Base-by-base conservation (phyloP, 2,888 invertebrate species). In the Pseudococcus longispinus region DNA sequence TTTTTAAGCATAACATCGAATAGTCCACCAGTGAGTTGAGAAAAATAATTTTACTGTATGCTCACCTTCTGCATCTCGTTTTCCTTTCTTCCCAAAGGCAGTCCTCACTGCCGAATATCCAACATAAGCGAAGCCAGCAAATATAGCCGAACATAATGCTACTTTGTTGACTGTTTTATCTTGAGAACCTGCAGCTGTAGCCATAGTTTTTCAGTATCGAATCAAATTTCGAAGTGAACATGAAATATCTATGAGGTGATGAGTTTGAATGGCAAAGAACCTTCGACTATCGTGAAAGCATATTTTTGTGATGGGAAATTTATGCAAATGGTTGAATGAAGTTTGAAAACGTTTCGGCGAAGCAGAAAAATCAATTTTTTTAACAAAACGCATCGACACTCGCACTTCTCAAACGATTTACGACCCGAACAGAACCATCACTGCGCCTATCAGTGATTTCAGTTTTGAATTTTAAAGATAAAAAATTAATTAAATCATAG, bases 41-140 rank as follows among this genome's bases (percentile, higher is more conserved):
- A 42, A 3, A 20, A 20, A 42, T 20, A 2, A 11, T 37, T 37
- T 8, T 37, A 8, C 9, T 9, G 8, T 37, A 2, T 18, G 20
- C 84, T 84, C 26, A 86, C 86, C 77, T 51, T 86, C 86, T 37
- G 60, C 46, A 77, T 87, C 55, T 37, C 84, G 60, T 85, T 87
- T 87, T 26, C 74, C 87, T 87, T 74, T 87, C 44, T 46, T 87
- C 88, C 91, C 91, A 88, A 91, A 91, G 29, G 91, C 91, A 26
- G 91, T 91, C 87, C 90, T 89, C 11, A 91, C 91, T 11, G 91
- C 90, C 11, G 91, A 91, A 88, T 92, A 92, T 2, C 92, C 92
- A 29, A 91, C 91, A 89, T 92, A 92, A 1, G 92, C 92, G 89
- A 92, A 91, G 20, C 92, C 92, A 51, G 92, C 92, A 89, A 92